Percentiles rank a stretch among this genome's conserved stretches.
phyloP scores from a whole-genome alignment of 2,797 vertebrate species.

The Poeciliopsis turneri region DNA sequence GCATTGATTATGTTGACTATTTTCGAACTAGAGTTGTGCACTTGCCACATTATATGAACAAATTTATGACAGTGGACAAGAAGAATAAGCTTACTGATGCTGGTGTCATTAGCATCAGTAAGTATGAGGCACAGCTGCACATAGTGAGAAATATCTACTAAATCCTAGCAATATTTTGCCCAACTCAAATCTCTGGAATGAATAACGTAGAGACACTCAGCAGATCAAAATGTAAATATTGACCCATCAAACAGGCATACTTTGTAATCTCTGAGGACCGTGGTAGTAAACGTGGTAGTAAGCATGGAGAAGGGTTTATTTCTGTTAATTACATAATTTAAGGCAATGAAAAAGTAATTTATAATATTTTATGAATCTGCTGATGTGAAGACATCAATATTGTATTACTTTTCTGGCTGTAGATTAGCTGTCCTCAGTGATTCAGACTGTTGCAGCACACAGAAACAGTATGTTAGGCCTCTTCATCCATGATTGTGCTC shows the following conservation, averaged over 20 bases:
- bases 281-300: not conserved
- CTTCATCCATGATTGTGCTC: not conserved
- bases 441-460: not conserved
- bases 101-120: not conserved
- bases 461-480: not conserved
- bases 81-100: not conserved
- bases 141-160: not conserved
- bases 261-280: not conserved
- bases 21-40: not conserved
- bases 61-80: not conserved
- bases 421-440: not conserved
- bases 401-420: not conserved
- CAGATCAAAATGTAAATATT: not conserved
- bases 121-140: not conserved
- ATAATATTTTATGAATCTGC: too few relatives aligned
- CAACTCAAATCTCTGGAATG: not conserved
- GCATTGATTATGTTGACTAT: not conserved
- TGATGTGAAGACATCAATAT: slow-evolving; percentile 4
- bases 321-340: not conserved
- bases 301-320: not conserved
- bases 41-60: not conserved
- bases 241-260: not conserved
- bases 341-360: not conserved
- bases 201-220: not conserved
- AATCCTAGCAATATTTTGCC: not conserved